Percentiles rank a stretch among this genome's conserved stretches.
Conservation (phyloP, 2,113 vertebrate species). For the Anoura caudifer region DNA sequence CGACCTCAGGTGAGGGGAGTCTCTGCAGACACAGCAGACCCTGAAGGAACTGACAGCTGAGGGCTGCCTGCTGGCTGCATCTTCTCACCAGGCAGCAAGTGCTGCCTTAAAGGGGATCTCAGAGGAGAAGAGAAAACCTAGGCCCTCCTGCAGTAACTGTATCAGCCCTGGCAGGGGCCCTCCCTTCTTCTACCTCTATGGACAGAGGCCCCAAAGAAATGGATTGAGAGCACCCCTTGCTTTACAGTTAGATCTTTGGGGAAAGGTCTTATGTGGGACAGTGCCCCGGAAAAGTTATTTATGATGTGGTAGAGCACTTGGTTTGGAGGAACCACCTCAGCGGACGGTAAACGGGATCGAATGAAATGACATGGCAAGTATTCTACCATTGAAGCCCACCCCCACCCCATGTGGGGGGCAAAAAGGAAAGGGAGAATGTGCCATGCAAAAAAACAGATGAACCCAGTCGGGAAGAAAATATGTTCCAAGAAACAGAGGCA, state of each 20-base stretch:
- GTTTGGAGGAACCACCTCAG: neutral
- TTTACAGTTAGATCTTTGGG: neutral
- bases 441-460: neutral
- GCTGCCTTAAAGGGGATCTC: neutral
- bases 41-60: too few relatives aligned
- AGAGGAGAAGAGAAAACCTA: neutral
- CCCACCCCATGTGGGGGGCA: rapidly evolving
- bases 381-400: neutral
- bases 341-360: neutral
- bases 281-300: neutral
- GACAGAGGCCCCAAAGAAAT: neutral
- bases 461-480: neutral
- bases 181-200: neutral
- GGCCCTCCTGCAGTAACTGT: neutral
- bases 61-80: neutral
- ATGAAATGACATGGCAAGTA: neutral
- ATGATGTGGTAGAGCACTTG: neutral
- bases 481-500: neutral
- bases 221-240: neutral
- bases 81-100: neutral
- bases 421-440: neutral
- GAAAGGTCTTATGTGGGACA: neutral
- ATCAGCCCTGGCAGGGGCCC: neutral
- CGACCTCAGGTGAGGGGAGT: neutral
- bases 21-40: neutral